These are phyloP conservation scores for Salvelinus namaycush DNA, from an alignment of 2,113 vertebrate species.

Conservation along the genomic window DNA sequence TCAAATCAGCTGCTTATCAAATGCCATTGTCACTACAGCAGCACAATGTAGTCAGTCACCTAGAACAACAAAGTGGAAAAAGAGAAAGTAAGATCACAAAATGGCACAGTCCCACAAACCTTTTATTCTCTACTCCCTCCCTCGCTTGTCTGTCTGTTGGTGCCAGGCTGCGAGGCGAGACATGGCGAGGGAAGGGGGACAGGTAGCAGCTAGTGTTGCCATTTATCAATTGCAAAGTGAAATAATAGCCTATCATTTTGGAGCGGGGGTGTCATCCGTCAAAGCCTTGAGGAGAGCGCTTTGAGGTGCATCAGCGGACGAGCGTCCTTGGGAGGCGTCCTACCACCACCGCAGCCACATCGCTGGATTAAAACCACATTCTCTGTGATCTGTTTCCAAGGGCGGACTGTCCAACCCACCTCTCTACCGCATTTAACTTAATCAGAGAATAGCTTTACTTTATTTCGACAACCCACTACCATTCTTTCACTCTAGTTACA, in stretches of 20 bases:
- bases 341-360: slow-evolving; percentile 2
- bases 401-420: slow-evolving; percentile 30
- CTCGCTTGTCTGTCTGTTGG: slow-evolving; percentile 10
- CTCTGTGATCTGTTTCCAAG: slow-evolving; percentile 50
- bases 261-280: slow-evolving; percentile 70
- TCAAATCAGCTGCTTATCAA: background rate
- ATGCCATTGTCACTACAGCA: background rate
- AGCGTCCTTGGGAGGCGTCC: slow-evolving; percentile 68
- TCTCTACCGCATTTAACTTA: slow-evolving; percentile 40
- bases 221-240: slow-evolving; percentile 80
- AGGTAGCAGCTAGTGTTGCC: slow-evolving; percentile 55
- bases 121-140: background rate
- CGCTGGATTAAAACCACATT: slow-evolving; percentile 63
- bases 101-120: slow-evolving; percentile 5
- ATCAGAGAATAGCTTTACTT: slow-evolving; percentile 40
- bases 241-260: slow-evolving; percentile 80
- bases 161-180: slow-evolving; percentile 25
- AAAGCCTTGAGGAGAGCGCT: slow-evolving; percentile 60
- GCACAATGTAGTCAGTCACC: slow-evolving; percentile 9
- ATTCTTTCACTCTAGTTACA: slow-evolving; percentile 25
- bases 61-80: background rate
- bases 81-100: slow-evolving; percentile 37
- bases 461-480: slow-evolving; percentile 18
- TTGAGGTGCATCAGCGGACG: slow-evolving; percentile 42
- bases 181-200: slow-evolving; percentile 46